Conservation (phyloP, 1,140 invertebrate species). For the Wiebesia pumilae region DNA sequence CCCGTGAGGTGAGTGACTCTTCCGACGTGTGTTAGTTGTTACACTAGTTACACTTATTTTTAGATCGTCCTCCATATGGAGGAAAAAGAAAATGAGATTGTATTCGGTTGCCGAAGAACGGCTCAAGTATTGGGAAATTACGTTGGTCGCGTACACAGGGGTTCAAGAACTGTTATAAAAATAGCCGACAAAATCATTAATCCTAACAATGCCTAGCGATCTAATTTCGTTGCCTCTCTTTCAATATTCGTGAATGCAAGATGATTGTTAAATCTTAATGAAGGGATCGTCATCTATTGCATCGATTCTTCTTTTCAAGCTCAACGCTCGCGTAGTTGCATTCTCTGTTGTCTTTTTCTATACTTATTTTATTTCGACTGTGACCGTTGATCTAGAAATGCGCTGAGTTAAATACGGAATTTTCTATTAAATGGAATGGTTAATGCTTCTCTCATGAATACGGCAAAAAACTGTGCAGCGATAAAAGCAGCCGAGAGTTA, state of each 20-base stretch:
- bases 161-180: not conserved
- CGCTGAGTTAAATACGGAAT: not conserved
- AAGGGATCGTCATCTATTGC: not conserved
- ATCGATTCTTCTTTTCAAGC: too few species aligned
- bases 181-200: not conserved
- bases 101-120: not conserved
- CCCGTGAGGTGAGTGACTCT: constrained; percentile 85
- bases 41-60: constrained; percentile 28
- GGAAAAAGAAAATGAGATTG: constrained; percentile 26
- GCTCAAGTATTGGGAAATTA: not conserved
- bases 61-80: constrained; percentile 16
- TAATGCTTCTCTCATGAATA: not conserved
- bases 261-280: not conserved
- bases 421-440: not conserved
- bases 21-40: constrained; percentile 46
- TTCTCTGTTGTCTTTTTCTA: too few species aligned
- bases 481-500: not conserved
- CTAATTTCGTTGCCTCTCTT: not conserved
- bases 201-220: not conserved
- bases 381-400: too few species aligned
- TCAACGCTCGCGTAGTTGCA: too few species aligned
- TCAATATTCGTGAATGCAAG: not conserved
- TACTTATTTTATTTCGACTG: too few species aligned
- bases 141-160: not conserved
- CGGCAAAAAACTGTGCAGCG: not conserved